A percentile compares a stretch with the other conserved stretches of the same genome.
Conservation (phyloP, 2,888 invertebrate species). For the Ophraella communa region DNA sequence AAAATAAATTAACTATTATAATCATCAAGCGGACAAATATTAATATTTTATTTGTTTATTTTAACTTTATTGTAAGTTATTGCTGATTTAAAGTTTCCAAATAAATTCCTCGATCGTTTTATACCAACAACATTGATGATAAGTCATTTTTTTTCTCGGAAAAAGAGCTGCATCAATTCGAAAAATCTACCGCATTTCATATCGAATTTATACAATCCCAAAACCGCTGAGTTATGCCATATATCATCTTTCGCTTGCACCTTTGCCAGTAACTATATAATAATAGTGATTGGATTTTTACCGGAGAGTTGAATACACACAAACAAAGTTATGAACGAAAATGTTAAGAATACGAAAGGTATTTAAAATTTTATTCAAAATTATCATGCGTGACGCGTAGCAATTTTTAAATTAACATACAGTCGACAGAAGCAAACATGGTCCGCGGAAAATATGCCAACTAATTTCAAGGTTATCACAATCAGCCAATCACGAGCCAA, state of each 20-base stretch:
- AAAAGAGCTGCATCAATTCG: constrained; percentile 11
- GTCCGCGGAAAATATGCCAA: no score
- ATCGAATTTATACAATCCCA: constrained; percentile 9
- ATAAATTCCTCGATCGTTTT: not conserved
- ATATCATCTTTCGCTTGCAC: constrained; percentile 21
- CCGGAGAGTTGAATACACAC: not conserved
- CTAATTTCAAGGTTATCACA: no score
- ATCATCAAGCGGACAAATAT: no score
- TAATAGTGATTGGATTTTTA: constrained; percentile 13
- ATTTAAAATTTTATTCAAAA: not conserved
- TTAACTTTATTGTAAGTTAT: no score
- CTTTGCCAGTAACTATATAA: constrained; percentile 26
- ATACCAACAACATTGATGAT: constrained; percentile 3
- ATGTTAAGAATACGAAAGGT: not conserved
- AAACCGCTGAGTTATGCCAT: constrained; percentile 12
- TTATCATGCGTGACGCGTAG: not conserved
- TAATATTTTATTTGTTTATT: no score
- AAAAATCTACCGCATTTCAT: constrained; percentile 14
- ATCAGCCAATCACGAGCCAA: no score
- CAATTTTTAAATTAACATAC: no score
- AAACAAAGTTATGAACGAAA: not conserved
- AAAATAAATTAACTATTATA: no score
- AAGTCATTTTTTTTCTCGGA: constrained; percentile 20
- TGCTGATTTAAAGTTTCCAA: no score
- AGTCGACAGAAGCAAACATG: no score